phyloP scores from a whole-genome alignment of 2,113 vertebrate genomes.

The Amia ocellicauda region DNA sequence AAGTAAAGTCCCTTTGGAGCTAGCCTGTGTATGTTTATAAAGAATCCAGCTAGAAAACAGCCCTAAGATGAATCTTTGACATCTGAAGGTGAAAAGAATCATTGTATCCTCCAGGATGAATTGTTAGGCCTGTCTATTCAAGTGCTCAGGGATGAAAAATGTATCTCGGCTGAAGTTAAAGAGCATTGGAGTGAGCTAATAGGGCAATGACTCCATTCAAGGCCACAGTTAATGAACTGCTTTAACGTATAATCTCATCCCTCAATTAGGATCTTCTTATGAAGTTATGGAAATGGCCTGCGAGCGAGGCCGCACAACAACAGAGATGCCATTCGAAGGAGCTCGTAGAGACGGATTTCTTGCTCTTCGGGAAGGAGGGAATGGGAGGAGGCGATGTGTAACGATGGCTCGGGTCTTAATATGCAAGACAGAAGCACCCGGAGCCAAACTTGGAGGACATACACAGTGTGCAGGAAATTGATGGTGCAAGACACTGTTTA shows the following conservation, averaged over 20 bases:
- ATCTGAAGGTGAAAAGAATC: background rate
- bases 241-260: conserved; percentile 15
- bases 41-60: background rate
- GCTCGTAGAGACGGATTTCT: background rate
- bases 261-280: conserved; percentile 22
- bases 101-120: background rate
- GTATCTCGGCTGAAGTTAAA: background rate
- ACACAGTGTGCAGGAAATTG: conserved; percentile 4
- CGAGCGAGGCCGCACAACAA: background rate
- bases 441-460: background rate
- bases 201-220: conserved; percentile 12
- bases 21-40: background rate
- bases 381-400: background rate
- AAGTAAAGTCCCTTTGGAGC: background rate
- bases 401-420: background rate
- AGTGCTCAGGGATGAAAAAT: background rate
- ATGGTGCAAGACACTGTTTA: conserved; percentile 15
- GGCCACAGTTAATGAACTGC: conserved; percentile 24
- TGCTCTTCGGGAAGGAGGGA: background rate
- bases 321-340: background rate
- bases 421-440: conserved; percentile 5
- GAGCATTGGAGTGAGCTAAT: conserved; percentile 12
- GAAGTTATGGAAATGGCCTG: background rate
- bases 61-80: background rate
- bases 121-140: background rate